phyloP scores from a whole-genome alignment of 2,888 invertebrate species.

The Loripinus fragilis region DNA sequence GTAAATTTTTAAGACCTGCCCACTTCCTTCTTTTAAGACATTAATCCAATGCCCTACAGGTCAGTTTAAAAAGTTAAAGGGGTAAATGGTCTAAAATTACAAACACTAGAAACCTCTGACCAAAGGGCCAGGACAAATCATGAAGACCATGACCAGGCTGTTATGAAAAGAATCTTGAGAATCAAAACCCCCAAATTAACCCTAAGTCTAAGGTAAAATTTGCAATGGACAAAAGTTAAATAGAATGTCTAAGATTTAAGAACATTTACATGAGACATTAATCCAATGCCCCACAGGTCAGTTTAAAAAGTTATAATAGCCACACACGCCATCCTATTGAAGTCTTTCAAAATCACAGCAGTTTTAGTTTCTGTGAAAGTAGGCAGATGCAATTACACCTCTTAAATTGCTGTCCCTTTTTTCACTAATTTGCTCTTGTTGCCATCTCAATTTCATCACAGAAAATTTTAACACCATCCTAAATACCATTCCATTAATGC shows the following conservation, averaged over 20 bases:
- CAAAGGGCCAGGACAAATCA: no score
- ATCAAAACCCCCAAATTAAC: no score
- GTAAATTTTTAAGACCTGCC: constrained; percentile 28
- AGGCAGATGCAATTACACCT: constrained; percentile 51
- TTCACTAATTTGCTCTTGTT: constrained; percentile 15
- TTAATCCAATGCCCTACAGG: constrained; percentile 18
- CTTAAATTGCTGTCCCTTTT: constrained; percentile 24
- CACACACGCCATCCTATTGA: constrained; percentile 48
- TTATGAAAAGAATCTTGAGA: no score
- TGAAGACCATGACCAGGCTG: no score
- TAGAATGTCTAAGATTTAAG: no score
- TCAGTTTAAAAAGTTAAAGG: constrained; percentile 1
- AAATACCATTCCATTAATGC: constrained; percentile 34
- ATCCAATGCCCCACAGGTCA: constrained; percentile 18
- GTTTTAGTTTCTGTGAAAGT: constrained; percentile 30
- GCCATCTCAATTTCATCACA: constrained; percentile 16
- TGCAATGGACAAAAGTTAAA: no score
- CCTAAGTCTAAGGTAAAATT: no score
- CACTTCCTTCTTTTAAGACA: constrained; percentile 27
- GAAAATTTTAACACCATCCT: constrained; percentile 25
- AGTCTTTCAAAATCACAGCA: constrained; percentile 26
- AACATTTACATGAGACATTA: neutral
- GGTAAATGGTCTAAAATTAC: no score
- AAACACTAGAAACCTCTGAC: no score
- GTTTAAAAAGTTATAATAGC: constrained; percentile 18